Evolutionary conservation across 2,113 vertebrate genomes (phyloP), one percentile per base, ranked within the genome.

Genomic region (Mormoops blainvillei): DNA sequence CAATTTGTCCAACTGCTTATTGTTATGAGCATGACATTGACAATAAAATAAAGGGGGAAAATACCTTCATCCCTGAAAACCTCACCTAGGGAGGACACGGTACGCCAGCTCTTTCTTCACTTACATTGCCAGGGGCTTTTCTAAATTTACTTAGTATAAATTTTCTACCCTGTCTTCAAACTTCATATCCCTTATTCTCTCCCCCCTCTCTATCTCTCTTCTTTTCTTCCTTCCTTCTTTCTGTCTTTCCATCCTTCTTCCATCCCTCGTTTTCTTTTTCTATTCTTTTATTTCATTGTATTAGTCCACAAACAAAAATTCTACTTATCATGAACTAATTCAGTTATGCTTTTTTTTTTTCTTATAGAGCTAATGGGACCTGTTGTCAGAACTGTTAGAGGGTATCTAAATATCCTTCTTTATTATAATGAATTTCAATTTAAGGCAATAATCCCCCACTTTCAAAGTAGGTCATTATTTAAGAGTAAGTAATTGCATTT

Each of bases 1-100:
- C 97, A 96, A 94, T 98, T 98, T 98, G 87, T 97, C 97, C 98
- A 97, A 89, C 87, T 94, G 95, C 82, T 98, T 97, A 97, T 97
- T 97, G 36, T 97, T 97, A 91, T 87, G 89, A 77, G 85, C 92
- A 97, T 97, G 92, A 89, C 94, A 97, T 11, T 90, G 95, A 94
- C 36, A 91, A 95, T 92, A 97, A 97, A 98, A 98, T 96, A 54
- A 90, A 89, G 24, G 36, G 0, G 2, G 84, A 63, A 77, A 91
- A 48, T 91, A 97, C 22, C 5, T 41, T 95, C 80, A 96, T 98
- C 70, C 83, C 96, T 15, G 20, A 87, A 91, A 96, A 5, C 31
- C 93, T 97, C 91, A 92, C 73, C 94, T 95, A 80, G 31, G 80
- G 77, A 70, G 93, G 63, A 63, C 14, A 24, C 19, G 31, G 83